Base-by-base conservation (phyloP, 2,888 invertebrate genomes). In the Hypomecis atomaria region DNA sequence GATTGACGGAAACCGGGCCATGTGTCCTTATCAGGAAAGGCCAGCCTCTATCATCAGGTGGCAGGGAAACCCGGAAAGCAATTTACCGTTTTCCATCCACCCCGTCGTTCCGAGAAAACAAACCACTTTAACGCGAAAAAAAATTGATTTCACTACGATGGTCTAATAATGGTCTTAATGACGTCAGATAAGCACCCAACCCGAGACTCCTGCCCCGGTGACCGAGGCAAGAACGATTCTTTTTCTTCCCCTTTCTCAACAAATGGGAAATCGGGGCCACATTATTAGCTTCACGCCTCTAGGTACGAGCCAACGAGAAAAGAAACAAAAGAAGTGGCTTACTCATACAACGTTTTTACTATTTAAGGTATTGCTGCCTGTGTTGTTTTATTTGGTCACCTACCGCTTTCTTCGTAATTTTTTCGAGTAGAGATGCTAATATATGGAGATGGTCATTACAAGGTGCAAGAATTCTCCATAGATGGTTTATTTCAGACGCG, bases 211-310 rank as follows among this genome's bases (percentile, higher is more conserved):
- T 67, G 72, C 67, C 71, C 73, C 67, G 71, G 62, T 65, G 74
- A 70, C 77, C 75, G 73, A 70, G 77, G 77, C 71, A 75, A 71
- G 73, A 77, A 75, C 75, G 73, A 71, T 76, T 78, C 77, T 77
- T 82, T 82, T 82, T 75, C 37, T 37, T 44, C 76, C 75, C 75
- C 77, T 83, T 83, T 78, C 81, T 81, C 84, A 80, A 81, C 79
- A 84, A 82, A 85, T 84, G 81, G 79, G 82, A 80, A 83, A 84
- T 80, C 78, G 81, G 78, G 77, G 78, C 78, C 76, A 78, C 81
- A 81, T 85, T 84, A 84, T 80, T 81, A 83, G 68, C 64, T 58
- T 63, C 55, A 60, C 43, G 57, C 43, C 62, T 34, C 55, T 48
- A 66, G 55, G 61, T 65, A 53, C 13, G 43, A 36, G 6, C 49